Percentiles rank a stretch among this genome's conserved stretches.
phyloP scores from a whole-genome alignment of 2,888 invertebrate species.

The Chironomus tentans region DNA sequence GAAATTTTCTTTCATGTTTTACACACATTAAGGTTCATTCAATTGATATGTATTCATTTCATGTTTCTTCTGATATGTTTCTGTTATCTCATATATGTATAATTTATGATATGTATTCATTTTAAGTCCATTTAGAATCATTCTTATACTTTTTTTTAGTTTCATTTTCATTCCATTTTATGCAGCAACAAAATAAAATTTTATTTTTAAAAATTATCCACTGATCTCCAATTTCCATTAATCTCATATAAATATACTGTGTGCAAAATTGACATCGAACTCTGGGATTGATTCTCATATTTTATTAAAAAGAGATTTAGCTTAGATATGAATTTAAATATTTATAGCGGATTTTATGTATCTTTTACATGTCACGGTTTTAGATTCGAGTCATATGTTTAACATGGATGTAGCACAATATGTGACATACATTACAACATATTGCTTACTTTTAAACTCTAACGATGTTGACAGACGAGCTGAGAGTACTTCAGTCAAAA shows the following conservation, averaged over 20 bases:
- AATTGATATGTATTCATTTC: slow-evolving; percentile 19
- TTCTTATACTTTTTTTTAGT: neutral
- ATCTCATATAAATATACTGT: neutral
- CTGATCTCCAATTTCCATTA: neutral
- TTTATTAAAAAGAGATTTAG: no score
- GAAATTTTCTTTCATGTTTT: slow-evolving; percentile 11
- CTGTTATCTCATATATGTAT: neutral
- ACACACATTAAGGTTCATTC: slow-evolving; percentile 1
- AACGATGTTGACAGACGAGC: no score
- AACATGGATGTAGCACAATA: no score
- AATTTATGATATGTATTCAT: neutral
- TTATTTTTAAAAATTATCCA: neutral
- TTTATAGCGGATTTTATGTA: no score
- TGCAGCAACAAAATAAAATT: neutral
- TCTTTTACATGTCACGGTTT: no score
- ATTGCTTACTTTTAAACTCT: no score
- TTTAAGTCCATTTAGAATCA: neutral
- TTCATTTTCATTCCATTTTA: neutral
- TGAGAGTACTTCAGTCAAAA: no score
- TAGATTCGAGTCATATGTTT: no score
- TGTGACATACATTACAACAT: no score
- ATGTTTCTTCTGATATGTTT: neutral
- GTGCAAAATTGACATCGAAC: neutral
- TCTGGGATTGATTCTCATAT: no score
- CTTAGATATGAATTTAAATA: no score